Percentiles rank a stretch among this genome's conserved stretches.
Evolutionary conservation across 2,888 invertebrate genomes (phyloP).

Genomic region (Microctonus aethiopoides): DNA sequence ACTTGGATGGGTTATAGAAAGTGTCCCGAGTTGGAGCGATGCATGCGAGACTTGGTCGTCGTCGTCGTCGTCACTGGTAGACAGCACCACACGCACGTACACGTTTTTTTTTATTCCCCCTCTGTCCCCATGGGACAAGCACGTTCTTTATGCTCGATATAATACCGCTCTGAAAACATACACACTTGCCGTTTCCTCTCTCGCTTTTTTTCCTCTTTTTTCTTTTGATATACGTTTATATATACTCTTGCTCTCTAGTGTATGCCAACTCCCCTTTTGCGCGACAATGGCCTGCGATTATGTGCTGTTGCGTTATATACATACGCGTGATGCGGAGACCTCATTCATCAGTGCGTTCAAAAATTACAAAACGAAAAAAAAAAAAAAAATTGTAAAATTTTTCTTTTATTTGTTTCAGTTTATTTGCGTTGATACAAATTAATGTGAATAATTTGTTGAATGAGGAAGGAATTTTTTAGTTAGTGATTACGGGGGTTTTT

Average conservation of each 20-base stretch:
- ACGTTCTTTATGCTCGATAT: slow-evolving; percentile 68
- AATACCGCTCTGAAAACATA: slow-evolving; percentile 68
- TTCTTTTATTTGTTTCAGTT: slow-evolving; percentile 15
- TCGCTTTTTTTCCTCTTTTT: slow-evolving; percentile 27
- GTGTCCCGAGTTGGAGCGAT: slow-evolving; percentile 26
- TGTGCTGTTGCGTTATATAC: not conserved
- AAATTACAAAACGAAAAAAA: not conserved
- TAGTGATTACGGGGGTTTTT: no score
- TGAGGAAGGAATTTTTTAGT: no score
- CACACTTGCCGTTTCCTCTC: slow-evolving; percentile 57
- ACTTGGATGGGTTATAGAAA: slow-evolving; percentile 23
- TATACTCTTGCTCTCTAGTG: not conserved
- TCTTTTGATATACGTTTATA: not conserved
- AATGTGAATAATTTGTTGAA: no score
- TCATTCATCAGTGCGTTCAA: not conserved
- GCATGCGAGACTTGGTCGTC: slow-evolving; percentile 33
- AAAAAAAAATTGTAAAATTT: no score
- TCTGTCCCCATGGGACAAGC: slow-evolving; percentile 61
- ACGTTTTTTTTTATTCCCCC: slow-evolving; percentile 40
- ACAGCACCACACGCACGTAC: slow-evolving; percentile 58
- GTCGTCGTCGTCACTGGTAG: slow-evolving; percentile 32
- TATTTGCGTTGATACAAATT: slow-evolving; percentile 24
- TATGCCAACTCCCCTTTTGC: slow-evolving; percentile 28
- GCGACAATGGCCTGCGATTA: slow-evolving; percentile 28
- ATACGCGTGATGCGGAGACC: not conserved